Conservation (phyloP, 2,888 invertebrate genomes). For the Cheilosia pagana region DNA sequence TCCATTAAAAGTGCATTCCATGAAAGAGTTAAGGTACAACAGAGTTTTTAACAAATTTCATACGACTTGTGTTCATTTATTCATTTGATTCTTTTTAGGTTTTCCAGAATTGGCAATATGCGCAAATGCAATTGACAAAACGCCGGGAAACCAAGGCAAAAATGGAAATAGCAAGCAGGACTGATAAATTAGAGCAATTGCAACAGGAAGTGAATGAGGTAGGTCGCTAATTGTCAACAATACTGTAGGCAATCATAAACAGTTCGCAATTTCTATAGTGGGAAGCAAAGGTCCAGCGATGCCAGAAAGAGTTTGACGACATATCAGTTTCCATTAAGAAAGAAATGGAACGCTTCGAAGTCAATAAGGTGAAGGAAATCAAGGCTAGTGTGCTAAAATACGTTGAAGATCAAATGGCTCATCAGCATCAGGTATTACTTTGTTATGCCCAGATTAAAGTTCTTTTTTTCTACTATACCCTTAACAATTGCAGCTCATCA, state of each 20-base stretch:
- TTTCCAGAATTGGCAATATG: conserved; percentile 99
- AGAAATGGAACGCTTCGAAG: conserved; percentile 96
- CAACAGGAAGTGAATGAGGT: conserved; percentile 97
- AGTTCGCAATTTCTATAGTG: conserved; percentile 85
- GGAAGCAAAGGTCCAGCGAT: conserved; percentile 98
- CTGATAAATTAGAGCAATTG: conserved; percentile 95
- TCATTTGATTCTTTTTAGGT: conserved; percentile 85
- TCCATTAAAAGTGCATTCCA: conserved; percentile 93
- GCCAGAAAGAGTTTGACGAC: conserved; percentile 97
- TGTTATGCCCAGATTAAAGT: conserved; percentile 22
- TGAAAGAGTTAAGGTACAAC: conserved; percentile 88
- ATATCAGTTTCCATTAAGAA: conserved; percentile 97
- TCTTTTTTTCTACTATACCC: conserved; percentile 11
- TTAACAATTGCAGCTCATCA: conserved; percentile 79
- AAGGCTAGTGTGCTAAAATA: conserved; percentile 95
- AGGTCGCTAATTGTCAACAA: conserved; percentile 58
- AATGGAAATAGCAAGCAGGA: conserved; percentile 93
- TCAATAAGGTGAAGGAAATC: conserved; percentile 94
- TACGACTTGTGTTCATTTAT: neutral
- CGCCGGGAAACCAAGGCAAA: conserved; percentile 97
- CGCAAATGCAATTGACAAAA: conserved; percentile 96
- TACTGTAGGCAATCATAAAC: neutral
- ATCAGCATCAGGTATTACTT: conserved; percentile 93
- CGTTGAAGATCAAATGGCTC: conserved; percentile 96
- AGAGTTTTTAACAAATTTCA: neutral